phyloP scores from a whole-genome alignment of 2,888 invertebrate genomes.

The Alloplasta piceator region DNA sequence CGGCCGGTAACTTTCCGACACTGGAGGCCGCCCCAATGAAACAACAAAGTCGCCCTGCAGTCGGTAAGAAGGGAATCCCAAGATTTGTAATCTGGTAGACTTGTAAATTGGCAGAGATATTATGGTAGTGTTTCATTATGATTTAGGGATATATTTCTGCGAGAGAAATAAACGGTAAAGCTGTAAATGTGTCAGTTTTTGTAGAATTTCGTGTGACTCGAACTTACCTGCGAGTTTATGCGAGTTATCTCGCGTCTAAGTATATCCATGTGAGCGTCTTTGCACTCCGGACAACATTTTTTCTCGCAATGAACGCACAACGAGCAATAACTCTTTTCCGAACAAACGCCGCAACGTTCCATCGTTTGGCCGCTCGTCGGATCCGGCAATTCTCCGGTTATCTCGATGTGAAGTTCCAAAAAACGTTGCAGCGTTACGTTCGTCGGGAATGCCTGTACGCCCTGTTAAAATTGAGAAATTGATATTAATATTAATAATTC shows the following conservation, averaged over 20 bases:
- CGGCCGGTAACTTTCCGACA: too few relatives aligned
- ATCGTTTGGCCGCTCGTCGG: slow-evolving; percentile 96
- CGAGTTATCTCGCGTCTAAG: slow-evolving; percentile 95
- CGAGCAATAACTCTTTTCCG: slow-evolving; percentile 94
- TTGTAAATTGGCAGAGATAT: too few relatives aligned
- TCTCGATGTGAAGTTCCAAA: slow-evolving; percentile 96
- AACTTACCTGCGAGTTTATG: slow-evolving; percentile 91
- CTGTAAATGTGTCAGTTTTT: too few relatives aligned
- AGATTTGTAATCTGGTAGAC: too few relatives aligned
- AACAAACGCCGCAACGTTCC: slow-evolving; percentile 97
- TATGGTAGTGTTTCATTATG: too few relatives aligned
- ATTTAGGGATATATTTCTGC: too few relatives aligned
- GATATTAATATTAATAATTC: too few relatives aligned
- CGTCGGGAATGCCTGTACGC: slow-evolving; percentile 94
- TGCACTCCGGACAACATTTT: slow-evolving; percentile 98
- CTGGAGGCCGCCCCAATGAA: too few relatives aligned
- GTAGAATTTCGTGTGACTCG: too few relatives aligned
- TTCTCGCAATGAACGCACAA: slow-evolving; percentile 98
- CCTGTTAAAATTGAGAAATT: slow-evolving; percentile 80
- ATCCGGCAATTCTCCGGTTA: slow-evolving; percentile 95
- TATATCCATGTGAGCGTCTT: slow-evolving; percentile 98
- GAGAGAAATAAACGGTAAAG: too few relatives aligned
- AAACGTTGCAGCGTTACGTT: slow-evolving; percentile 98
- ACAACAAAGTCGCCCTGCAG: too few relatives aligned
- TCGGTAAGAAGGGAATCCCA: too few relatives aligned